phyloP scores from a whole-genome alignment of 2,113 vertebrate genomes.

The Paradoxurus hermaphroditus region DNA sequence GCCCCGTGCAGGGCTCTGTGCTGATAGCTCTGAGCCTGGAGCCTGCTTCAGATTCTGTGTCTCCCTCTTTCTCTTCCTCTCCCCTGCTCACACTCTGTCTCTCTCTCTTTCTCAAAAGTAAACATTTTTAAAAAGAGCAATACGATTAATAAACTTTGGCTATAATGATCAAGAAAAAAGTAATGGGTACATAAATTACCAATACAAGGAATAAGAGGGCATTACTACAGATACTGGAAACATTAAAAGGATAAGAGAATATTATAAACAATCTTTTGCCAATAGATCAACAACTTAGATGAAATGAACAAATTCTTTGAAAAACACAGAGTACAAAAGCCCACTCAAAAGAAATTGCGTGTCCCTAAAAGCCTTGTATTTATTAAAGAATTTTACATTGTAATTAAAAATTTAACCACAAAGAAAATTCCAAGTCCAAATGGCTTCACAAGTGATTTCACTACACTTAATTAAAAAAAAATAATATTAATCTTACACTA shows the following conservation, averaged over 20 bases:
- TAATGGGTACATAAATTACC: neutral
- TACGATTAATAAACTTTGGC: slow-evolving; percentile 1
- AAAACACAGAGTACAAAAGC: neutral
- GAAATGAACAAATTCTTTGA: neutral
- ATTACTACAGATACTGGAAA: neutral
- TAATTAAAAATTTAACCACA: neutral
- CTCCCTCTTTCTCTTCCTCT: too few relatives aligned
- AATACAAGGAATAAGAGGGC: neutral
- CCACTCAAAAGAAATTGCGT: neutral
- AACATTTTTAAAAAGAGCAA: neutral
- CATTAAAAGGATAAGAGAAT: neutral
- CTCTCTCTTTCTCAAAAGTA: too few relatives aligned
- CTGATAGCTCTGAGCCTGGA: too few relatives aligned
- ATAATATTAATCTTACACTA: neutral
- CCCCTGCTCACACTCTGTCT: too few relatives aligned
- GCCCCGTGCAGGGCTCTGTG: too few relatives aligned
- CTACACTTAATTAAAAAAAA: neutral
- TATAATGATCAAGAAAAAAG: neutral
- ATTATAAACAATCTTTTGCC: neutral
- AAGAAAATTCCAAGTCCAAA: neutral
- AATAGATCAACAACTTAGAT: neutral
- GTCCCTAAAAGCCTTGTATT: neutral
- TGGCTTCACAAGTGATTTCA: neutral
- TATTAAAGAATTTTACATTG: neutral
- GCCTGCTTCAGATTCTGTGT: too few relatives aligned